Percentiles rank a stretch among this genome's conserved stretches.
phyloP scores from a whole-genome alignment of 2,113 vertebrate species.

The Heterotilapia buettikoferi region DNA sequence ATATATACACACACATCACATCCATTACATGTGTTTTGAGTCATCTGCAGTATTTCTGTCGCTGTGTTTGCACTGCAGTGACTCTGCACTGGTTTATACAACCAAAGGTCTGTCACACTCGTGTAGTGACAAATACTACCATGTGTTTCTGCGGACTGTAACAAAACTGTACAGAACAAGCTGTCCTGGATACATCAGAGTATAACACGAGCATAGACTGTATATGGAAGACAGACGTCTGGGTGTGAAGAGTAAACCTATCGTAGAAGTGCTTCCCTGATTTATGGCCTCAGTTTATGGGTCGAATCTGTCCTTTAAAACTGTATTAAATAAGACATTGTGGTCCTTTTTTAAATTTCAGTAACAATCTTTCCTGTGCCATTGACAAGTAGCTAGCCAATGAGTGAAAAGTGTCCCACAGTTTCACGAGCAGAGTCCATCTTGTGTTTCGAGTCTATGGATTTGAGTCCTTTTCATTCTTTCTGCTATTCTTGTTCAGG shows the following conservation, averaged over 20 bases:
- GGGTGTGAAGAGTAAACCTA: background rate
- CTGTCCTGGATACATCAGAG: background rate
- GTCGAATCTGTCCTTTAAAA: background rate
- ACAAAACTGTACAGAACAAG: background rate
- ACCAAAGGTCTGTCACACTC: background rate
- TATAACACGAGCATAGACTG: background rate
- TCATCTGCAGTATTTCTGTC: background rate
- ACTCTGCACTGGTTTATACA: background rate
- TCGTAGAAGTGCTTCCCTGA: background rate
- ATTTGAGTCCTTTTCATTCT: background rate
- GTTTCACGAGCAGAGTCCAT: background rate
- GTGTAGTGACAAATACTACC: background rate
- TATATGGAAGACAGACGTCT: background rate
- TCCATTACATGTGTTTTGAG: background rate
- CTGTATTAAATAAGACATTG: background rate
- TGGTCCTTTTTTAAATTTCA: background rate
- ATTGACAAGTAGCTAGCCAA: background rate
- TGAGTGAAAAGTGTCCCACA: background rate
- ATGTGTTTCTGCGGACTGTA: background rate
- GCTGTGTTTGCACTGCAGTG: background rate
- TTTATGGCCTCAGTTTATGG: background rate
- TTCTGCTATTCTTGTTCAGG: background rate
- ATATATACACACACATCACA: rapidly evolving
- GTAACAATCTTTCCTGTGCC: background rate
- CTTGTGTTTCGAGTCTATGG: background rate